Percentiles rank a stretch among this genome's conserved stretches.
These are phyloP conservation scores for Eubasilissa splendida DNA, from an alignment of 2,888 invertebrate genomes.

Conservation along the genomic window DNA sequence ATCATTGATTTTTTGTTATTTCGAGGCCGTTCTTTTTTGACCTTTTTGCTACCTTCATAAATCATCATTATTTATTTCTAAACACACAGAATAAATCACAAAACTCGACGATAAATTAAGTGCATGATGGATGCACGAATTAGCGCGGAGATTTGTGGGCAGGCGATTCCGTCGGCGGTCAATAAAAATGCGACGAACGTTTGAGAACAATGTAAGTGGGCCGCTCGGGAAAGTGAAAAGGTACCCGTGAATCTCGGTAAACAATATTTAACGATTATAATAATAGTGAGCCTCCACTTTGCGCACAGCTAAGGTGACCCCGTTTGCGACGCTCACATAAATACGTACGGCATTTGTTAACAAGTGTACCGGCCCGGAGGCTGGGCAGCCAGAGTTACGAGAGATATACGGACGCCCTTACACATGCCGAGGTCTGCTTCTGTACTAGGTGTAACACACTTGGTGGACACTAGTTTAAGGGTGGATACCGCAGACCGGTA, in stretches of 20 bases:
- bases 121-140: constrained; percentile 8
- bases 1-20: too few relatives aligned
- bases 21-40: too few relatives aligned
- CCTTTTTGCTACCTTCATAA: not conserved
- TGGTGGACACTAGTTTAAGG: too few relatives aligned
- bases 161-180: constrained; percentile 5
- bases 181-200: not conserved
- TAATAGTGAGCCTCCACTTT: constrained; percentile 10
- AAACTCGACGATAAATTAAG: constrained; percentile 2
- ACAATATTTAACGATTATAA: constrained; percentile 24
- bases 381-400: not conserved
- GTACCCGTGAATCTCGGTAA: not conserved
- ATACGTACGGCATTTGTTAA: not conserved
- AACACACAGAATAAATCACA: constrained; percentile 5
- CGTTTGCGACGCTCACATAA: constrained; percentile 8
- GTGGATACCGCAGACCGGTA: too few relatives aligned
- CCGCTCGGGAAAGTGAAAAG: constrained; percentile 7
- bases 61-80: not conserved
- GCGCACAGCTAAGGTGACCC: not conserved
- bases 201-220: constrained; percentile 1
- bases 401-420: not conserved
- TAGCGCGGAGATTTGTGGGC: constrained; percentile 2
- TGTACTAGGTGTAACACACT: too few relatives aligned
- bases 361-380: not conserved
- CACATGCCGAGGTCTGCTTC: too few relatives aligned